Conservation (phyloP, 2,113 vertebrate genomes). For the Genyomyrus donnyi region DNA sequence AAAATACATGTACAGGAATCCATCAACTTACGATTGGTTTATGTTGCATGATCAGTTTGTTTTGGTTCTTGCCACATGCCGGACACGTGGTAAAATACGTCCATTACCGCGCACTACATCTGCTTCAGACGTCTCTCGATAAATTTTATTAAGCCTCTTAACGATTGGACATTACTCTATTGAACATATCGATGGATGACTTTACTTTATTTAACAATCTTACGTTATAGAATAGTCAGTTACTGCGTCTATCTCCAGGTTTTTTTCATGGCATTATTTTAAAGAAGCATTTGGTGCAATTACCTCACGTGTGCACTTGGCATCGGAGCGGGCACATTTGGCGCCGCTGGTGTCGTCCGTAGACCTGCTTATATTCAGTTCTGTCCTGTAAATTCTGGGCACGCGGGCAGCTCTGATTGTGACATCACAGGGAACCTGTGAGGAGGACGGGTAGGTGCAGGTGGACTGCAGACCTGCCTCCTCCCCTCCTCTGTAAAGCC, state of each 20-base stretch:
- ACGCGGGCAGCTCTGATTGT: neutral
- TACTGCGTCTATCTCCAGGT: neutral
- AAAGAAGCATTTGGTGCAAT: neutral
- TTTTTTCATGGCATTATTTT: neutral
- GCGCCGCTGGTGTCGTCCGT: neutral
- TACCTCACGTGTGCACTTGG: neutral
- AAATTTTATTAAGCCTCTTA: neutral
- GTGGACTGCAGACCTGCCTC: neutral
- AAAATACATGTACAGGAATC: neutral
- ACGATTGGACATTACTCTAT: neutral
- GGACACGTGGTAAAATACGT: neutral
- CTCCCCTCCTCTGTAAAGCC: neutral
- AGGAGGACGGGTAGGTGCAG: neutral
- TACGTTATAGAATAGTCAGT: neutral
- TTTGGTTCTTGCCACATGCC: neutral
- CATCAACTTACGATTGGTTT: neutral
- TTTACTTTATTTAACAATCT: neutral
- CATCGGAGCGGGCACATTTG: neutral
- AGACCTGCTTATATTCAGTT: neutral
- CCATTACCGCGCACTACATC: neutral
- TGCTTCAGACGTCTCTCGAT: neutral
- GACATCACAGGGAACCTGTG: neutral
- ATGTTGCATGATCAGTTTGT: neutral
- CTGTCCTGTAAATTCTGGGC: neutral
- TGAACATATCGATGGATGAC: neutral